Percentiles rank a stretch among this genome's conserved stretches.
phyloP scores from a whole-genome alignment of 1,140 invertebrate genomes.

The Calycopis cecrops region DNA sequence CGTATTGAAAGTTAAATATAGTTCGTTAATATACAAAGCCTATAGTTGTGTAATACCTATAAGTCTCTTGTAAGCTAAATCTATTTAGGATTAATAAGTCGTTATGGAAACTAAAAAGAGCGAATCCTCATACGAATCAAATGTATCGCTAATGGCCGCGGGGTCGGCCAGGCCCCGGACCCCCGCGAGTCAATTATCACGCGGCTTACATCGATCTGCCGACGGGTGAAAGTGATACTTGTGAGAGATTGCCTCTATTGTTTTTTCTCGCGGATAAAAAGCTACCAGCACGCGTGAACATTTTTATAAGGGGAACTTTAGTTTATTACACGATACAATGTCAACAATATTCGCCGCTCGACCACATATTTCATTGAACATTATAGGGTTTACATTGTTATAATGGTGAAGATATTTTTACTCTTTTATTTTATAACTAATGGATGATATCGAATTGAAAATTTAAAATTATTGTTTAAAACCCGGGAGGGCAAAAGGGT shows the following conservation, averaged over 20 bases:
- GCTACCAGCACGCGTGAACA: conserved; percentile 47
- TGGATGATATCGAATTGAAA: too few species aligned
- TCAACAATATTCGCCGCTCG: conserved; percentile 13
- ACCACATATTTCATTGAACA: too few species aligned
- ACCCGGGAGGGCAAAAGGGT: too few species aligned
- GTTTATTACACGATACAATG: conserved; percentile 12
- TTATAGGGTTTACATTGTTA: too few species aligned
- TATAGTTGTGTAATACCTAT: neutral
- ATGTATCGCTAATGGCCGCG: conserved; percentile 57
- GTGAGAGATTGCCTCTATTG: conserved; percentile 75
- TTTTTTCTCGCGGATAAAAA: conserved; percentile 75
- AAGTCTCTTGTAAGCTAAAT: neutral
- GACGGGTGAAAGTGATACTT: conserved; percentile 74
- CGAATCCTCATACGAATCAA: conserved; percentile 55
- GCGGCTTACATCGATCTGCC: conserved; percentile 65
- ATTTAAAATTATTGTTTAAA: too few species aligned
- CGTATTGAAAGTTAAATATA: too few species aligned
- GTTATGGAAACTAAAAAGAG: conserved; percentile 22
- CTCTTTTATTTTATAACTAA: too few species aligned
- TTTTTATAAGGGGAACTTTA: conserved; percentile 40
- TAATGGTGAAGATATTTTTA: too few species aligned
- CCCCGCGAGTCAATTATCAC: conserved; percentile 72
- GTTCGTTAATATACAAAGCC: too few species aligned
- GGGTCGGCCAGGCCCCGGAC: conserved; percentile 37
- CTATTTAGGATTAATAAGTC: conserved; percentile 13